These are phyloP conservation scores for Onychorhynchus coronatus DNA, from an alignment of 2,113 vertebrate species.

Conservation along the genomic window DNA sequence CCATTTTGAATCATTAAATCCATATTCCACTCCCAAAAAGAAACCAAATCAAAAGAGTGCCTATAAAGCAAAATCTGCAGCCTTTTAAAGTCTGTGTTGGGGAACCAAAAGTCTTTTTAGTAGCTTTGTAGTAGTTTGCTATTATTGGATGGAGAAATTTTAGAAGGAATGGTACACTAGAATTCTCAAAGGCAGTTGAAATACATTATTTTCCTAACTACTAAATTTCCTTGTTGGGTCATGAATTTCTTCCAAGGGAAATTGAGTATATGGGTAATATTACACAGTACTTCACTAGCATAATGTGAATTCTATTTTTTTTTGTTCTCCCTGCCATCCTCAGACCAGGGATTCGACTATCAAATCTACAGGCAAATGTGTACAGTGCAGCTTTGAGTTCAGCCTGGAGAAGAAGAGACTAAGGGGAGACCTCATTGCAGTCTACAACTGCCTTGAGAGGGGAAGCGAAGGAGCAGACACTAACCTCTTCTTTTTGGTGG, in stretches of 20 bases:
- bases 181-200: not conserved
- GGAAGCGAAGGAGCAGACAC: not conserved
- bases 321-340: not conserved
- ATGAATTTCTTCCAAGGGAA: not conserved
- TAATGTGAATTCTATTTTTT: not conserved
- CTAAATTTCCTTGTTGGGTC: not conserved
- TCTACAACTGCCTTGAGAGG: not conserved
- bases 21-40: not conserved
- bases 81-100: not conserved
- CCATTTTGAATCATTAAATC: not conserved
- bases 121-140: not conserved
- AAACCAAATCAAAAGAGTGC: not conserved
- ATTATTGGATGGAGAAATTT: not conserved
- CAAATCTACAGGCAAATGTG: not conserved
- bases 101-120: not conserved
- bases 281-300: not conserved
- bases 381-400: not conserved
- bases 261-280: not conserved
- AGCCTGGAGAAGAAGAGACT: not conserved
- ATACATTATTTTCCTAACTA: not conserved
- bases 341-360: not conserved
- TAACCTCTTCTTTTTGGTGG: not conserved
- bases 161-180: not conserved
- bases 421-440: not conserved
- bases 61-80: not conserved